Evolutionary conservation across 2,888 invertebrate genomes (phyloP), one percentile per base, ranked within the genome.

Genomic region (Ophraella communa): DNA sequence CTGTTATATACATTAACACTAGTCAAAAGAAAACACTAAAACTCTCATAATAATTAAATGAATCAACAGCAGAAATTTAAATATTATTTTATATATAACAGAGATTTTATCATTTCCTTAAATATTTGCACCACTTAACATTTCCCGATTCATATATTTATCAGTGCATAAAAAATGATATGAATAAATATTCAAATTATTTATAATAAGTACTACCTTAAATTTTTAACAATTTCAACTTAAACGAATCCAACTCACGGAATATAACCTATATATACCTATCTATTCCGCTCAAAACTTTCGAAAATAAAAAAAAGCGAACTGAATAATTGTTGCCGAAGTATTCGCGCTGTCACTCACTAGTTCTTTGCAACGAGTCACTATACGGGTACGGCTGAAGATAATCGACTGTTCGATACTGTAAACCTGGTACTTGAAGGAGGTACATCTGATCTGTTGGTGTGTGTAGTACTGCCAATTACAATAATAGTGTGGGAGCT

Each of bases 351-450:
- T 11, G 7, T 47, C 57, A 33, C 57, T 33, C 47, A 57, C 57
- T 57, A 57, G 47, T 57, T 57, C 47, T 57, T 57, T 33, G 30
- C 23, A 56, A 57, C 57, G 57, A 57, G 57, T 47, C 57, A 57
- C 57, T 57, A 57, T 47, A n/a, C 57, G 35, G 14, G 21, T 21
- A 57, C 57, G 47, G 47, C 24, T 49, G 24, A 30, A 35, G 14
- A 57, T 57, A 47, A 57, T 57, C 57, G 47, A 57, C 57, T 57
- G 57, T 33, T 57, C 35, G 57, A 49, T 27, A 49, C 49, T 49
- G 49, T 49, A 49, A 49, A 18, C 49, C 47, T 47, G 57, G 57
- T 57, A 57, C 47, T 30, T n/a, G 47, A 44, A 57, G 57, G 47
- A 47, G 57, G 57, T 57, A 33, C n/a, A n/a, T 47, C 33, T 33